phyloP scores from a whole-genome alignment of 2,888 invertebrate genomes.

The Myopa tessellatipennis region DNA sequence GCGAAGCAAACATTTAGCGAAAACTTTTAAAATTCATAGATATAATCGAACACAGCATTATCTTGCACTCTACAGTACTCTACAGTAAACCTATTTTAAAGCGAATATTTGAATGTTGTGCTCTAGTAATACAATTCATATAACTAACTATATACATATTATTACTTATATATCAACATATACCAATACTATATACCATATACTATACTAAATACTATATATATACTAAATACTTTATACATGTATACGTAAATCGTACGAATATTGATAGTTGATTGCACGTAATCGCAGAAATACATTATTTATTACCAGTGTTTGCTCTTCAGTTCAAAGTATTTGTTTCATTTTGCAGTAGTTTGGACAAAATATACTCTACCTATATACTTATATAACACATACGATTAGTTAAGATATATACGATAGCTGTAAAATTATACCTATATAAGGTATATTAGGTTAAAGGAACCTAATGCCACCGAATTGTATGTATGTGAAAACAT shows the following conservation, averaged over 20 bases:
- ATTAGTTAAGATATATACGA: background rate
- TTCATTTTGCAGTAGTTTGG: conserved; percentile 37
- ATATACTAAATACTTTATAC: conserved; percentile 25
- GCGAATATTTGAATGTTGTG: conserved; percentile 29
- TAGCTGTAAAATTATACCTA: no score
- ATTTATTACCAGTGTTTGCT: conserved; percentile 32
- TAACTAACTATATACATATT: conserved; percentile 27
- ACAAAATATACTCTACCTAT: conserved; percentile 1
- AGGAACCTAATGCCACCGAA: no score
- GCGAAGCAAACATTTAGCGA: background rate
- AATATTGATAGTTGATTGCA: conserved; percentile 46
- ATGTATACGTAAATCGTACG: conserved; percentile 37
- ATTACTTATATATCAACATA: conserved; percentile 33
- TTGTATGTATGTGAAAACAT: no score
- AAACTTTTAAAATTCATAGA: background rate
- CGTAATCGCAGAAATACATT: conserved; percentile 46
- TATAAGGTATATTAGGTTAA: no score
- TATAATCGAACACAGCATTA: conserved; percentile 43
- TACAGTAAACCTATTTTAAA: background rate
- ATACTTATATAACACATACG: background rate
- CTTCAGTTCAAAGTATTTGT: conserved; percentile 38
- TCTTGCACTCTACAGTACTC: conserved; percentile 33
- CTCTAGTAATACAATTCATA: conserved; percentile 31
- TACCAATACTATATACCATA: conserved; percentile 31
- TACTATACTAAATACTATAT: conserved; percentile 27